Evolutionary conservation across 2,888 invertebrate genomes (phyloP).

Genomic region (Chloroclysta siterata): DNA sequence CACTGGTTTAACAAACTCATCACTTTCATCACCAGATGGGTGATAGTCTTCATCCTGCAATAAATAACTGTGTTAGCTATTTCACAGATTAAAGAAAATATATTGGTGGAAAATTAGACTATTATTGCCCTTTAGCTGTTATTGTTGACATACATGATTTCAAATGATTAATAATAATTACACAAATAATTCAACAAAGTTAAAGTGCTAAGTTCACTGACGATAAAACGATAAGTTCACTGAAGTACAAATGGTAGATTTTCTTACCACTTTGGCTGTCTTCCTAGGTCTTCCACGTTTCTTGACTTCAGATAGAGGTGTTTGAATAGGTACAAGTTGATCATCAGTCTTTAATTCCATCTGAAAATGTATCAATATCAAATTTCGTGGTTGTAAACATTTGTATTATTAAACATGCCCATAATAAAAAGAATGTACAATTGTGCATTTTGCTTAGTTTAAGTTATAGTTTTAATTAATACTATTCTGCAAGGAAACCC

Average conservation of each 20-base stretch:
- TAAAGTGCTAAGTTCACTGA: too few relatives aligned
- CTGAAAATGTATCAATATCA: constrained; percentile 53
- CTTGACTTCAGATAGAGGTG: constrained; percentile 56
- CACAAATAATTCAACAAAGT: too few relatives aligned
- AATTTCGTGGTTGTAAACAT: constrained; percentile 22
- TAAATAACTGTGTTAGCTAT: constrained; percentile 16
- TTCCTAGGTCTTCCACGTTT: constrained; percentile 74
- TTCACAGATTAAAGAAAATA: not conserved
- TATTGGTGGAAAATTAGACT: too few relatives aligned
- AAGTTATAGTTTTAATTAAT: too few relatives aligned
- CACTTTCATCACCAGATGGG: constrained; percentile 78
- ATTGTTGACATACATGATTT: too few relatives aligned
- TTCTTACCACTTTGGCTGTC: constrained; percentile 56
- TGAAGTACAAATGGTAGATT: not conserved
- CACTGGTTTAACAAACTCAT: constrained; percentile 60
- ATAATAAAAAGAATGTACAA: too few relatives aligned
- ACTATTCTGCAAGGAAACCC: too few relatives aligned
- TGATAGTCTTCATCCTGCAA: constrained; percentile 76
- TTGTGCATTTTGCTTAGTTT: too few relatives aligned
- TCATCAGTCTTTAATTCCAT: constrained; percentile 78
- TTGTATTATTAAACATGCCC: too few relatives aligned
- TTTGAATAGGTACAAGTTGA: constrained; percentile 72
- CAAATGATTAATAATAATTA: too few relatives aligned
- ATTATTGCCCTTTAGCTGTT: too few relatives aligned
- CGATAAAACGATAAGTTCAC: too few relatives aligned